Percentiles rank a stretch among this genome's conserved stretches.
phyloP scores from a whole-genome alignment of 2,888 invertebrate genomes.

The Melikaiella ostensackeni region DNA sequence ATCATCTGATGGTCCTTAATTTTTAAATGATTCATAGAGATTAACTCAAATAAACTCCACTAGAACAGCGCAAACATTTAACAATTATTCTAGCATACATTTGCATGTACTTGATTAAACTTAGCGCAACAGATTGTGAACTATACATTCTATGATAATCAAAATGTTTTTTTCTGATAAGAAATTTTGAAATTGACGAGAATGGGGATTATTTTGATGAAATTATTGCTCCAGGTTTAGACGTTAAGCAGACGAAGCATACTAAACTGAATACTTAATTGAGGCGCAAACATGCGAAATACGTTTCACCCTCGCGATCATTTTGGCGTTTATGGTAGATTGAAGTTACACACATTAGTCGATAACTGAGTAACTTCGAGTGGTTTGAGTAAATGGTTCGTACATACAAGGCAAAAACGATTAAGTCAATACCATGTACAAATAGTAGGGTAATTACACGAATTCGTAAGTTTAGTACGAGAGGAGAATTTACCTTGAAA shows the following conservation, averaged over 20 bases:
- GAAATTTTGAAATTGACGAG: neutral
- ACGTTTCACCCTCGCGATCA: slow-evolving; percentile 40
- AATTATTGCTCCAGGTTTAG: slow-evolving; percentile 1
- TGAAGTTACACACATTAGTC: slow-evolving; percentile 41
- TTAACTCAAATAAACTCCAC: too few relatives aligned
- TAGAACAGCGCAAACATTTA: too few relatives aligned
- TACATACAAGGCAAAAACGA: slow-evolving; percentile 39
- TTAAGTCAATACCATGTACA: slow-evolving; percentile 39
- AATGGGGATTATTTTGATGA: slow-evolving; percentile 7
- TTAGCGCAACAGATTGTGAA: too few relatives aligned
- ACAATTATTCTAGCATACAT: too few relatives aligned
- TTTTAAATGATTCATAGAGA: too few relatives aligned
- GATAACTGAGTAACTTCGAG: slow-evolving; percentile 40
- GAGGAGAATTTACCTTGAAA: slow-evolving; percentile 35
- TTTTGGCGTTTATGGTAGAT: slow-evolving; percentile 39
- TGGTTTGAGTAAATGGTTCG: slow-evolving; percentile 40
- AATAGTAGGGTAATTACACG: slow-evolving; percentile 40
- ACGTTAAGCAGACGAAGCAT: slow-evolving; percentile 17
- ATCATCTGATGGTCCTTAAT: too few relatives aligned
- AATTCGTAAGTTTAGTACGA: slow-evolving; percentile 36
- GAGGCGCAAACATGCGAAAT: slow-evolving; percentile 35
- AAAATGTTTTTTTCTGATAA: too few relatives aligned
- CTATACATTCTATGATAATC: too few relatives aligned
- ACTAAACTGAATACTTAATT: slow-evolving; percentile 35
- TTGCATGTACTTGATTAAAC: too few relatives aligned